Conservation (phyloP, 2,797 vertebrate species). For the Parauchenoglanis punctatus region DNA sequence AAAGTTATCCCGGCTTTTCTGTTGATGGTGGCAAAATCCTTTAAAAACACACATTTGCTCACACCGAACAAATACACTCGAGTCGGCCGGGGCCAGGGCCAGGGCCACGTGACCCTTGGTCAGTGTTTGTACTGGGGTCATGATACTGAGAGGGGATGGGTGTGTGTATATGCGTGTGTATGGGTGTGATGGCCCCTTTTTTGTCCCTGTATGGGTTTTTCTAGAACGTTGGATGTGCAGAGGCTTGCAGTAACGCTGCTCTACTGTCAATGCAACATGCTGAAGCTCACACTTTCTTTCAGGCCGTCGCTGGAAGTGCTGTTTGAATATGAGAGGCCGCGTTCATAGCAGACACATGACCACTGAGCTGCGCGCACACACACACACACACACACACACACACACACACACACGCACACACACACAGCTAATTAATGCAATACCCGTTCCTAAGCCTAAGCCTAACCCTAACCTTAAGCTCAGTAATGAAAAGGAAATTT, state of each 20-base stretch:
- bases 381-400: not conserved
- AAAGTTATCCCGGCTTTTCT: slow-evolving; percentile 82
- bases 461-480: too few relatives aligned
- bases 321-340: not conserved
- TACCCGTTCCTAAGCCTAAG: too few relatives aligned
- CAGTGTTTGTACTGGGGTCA: slow-evolving; percentile 33
- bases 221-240: slow-evolving; percentile 81
- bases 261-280: slow-evolving; percentile 79
- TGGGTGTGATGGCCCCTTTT: slow-evolving; percentile 54
- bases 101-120: slow-evolving; percentile 65
- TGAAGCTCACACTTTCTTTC: slow-evolving; percentile 80
- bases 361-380: not conserved
- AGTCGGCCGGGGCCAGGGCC: slow-evolving; percentile 58
- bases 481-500: too few relatives aligned
- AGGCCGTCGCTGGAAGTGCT: slow-evolving; percentile 42
- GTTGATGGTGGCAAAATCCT: slow-evolving; percentile 84
- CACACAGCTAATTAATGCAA: too few relatives aligned
- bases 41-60: slow-evolving; percentile 66
- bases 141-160: slow-evolving; percentile 50
- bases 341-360: not conserved
- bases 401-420: not conserved
- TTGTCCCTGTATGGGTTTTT: slow-evolving; percentile 74
- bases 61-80: slow-evolving; percentile 71
- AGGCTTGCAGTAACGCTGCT: slow-evolving; percentile 76
- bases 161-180: slow-evolving; percentile 20